These are phyloP conservation scores for Penaeus monodon DNA, from an alignment of 2,888 invertebrate species.

Conservation along the genomic window DNA sequence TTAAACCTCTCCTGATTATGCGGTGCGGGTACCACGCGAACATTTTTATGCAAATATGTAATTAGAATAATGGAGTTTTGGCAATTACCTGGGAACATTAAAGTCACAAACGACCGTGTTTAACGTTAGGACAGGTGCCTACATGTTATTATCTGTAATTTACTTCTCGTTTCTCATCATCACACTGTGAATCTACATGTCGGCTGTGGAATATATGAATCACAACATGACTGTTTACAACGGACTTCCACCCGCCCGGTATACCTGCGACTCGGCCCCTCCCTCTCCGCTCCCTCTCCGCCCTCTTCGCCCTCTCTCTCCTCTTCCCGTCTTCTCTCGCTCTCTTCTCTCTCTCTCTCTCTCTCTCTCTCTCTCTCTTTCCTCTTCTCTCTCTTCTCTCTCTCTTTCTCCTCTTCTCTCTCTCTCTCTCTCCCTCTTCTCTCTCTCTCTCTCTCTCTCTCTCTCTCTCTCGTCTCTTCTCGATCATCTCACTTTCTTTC, in stretches of 20 bases:
- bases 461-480: too few relatives aligned
- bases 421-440: too few relatives aligned
- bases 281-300: not conserved
- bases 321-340: too few relatives aligned
- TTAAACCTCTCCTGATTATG: slow-evolving; percentile 25
- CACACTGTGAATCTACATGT: slow-evolving; percentile 15
- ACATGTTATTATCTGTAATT: slow-evolving; percentile 31
- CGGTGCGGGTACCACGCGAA: slow-evolving; percentile 22
- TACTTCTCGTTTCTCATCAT: slow-evolving; percentile 24
- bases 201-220: slow-evolving; percentile 22
- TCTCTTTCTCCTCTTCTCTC: too few relatives aligned
- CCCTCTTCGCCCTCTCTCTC: too few relatives aligned
- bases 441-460: too few relatives aligned
- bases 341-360: too few relatives aligned
- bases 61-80: slow-evolving; percentile 36
- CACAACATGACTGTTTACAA: not conserved
- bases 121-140: slow-evolving; percentile 39
- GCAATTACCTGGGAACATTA: slow-evolving; percentile 33
- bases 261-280: not conserved
- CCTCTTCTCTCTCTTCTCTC: too few relatives aligned
- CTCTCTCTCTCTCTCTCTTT: too few relatives aligned
- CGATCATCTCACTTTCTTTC: not conserved
- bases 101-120: slow-evolving; percentile 29
- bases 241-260: not conserved
- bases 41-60: slow-evolving; percentile 40